Base-by-base conservation (phyloP, 2,888 invertebrate species). In the Charanyca ferruginea region DNA sequence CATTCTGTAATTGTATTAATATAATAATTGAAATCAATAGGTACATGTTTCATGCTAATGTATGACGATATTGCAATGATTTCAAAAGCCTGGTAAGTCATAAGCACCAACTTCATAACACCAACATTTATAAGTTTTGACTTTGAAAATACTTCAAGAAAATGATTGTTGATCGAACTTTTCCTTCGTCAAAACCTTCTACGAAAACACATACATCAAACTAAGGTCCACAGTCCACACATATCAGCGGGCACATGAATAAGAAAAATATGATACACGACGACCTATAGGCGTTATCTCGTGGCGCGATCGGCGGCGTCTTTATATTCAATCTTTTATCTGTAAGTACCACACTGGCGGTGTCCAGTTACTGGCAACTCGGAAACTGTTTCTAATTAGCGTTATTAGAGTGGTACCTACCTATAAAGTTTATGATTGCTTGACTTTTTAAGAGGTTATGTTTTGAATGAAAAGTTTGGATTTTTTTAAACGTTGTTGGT, bases 321-420 rank as follows among this genome's bases (percentile, higher is more conserved):
- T 85, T 89, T 91, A 63, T 58, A 58, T 81, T 83, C 75, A 62
- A 77, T 81, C 85, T 84, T 88, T 89, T 90, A 91, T 90, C 86
- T 78, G 68, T n/a, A n/a, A n/a, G n/a, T 65, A 75, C 80, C 83
- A 80, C 74, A 73, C 85, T 76, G 82, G 72, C 83, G 79, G 87
- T 91, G 88, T 94, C 90, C 86, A 80, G 90, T 93, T 93, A 90
- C 92, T 57, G 65, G 51, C 62, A 68, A 78, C 77, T 72, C 41
- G 68, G 87, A 93, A 93, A 93, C 89, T 92, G 94, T 89, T 93
- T 89, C 89, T 93, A 91, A 94, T 94, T 94, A 94, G 85, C 79
- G 85, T 93, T 92, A 93, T 94, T 94, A 93, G 87, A 68, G 57
- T 72, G 67, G 55, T 69, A 44, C 32, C 9, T 77, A 25, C 62